Percentiles rank a stretch among this genome's conserved stretches.
These are phyloP conservation scores for Buphagus erythrorhynchus DNA, from an alignment of 2,797 vertebrate species.

Conservation along the genomic window DNA sequence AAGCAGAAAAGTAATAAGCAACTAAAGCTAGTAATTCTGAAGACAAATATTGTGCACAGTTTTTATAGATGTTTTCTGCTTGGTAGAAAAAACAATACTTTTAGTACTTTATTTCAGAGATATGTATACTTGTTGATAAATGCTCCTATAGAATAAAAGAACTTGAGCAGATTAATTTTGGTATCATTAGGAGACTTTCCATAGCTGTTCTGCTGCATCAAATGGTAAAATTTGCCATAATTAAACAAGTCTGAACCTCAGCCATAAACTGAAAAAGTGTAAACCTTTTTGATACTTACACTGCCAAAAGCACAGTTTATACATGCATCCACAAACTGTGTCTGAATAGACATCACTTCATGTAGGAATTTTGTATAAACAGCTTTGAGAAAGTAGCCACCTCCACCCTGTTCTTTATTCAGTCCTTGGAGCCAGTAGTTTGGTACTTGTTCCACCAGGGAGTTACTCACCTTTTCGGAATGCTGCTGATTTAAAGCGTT, in stretches of 20 bases:
- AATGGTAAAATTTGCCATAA: background rate
- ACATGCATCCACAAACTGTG: background rate
- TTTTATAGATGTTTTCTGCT: background rate
- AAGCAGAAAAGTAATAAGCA: background rate
- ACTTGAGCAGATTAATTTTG: background rate
- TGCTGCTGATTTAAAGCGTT: background rate
- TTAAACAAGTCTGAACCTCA: background rate
- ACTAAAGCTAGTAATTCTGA: background rate
- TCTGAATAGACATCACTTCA: background rate
- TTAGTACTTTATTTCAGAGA: background rate
- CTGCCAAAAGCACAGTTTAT: background rate
- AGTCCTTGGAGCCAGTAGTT: background rate
- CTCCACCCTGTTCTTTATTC: fast-evolving
- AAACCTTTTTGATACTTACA: background rate
- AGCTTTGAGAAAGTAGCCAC: background rate
- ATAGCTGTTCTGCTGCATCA: background rate
- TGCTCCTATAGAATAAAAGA: background rate
- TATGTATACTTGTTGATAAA: background rate
- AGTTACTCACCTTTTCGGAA: background rate
- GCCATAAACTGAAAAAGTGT: background rate
- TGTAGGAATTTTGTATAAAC: background rate
- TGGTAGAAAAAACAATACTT: background rate
- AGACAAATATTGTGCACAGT: background rate
- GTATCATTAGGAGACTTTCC: background rate
- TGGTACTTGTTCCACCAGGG: background rate